Percentiles rank a stretch among this genome's conserved stretches.
phyloP scores from a whole-genome alignment of 2,888 invertebrate species.

The Scaptodrosophila latifasciaeformis region DNA sequence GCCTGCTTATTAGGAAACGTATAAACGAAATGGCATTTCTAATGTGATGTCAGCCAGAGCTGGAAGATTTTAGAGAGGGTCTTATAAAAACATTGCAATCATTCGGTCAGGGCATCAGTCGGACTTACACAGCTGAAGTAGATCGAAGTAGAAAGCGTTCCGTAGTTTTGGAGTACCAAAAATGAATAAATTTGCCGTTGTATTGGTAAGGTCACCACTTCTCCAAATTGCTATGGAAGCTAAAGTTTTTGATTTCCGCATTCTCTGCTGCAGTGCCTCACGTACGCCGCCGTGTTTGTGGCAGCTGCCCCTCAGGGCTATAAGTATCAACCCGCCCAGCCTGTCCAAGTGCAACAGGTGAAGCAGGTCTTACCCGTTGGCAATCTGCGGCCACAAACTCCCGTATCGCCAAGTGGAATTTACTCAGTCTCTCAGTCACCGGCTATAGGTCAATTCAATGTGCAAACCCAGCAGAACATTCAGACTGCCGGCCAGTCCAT shows the following conservation, averaged over 20 bases:
- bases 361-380: constrained; percentile 33
- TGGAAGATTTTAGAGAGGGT: constrained; percentile 8
- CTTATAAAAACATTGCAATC: constrained; percentile 55
- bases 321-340: constrained; percentile 48
- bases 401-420: constrained; percentile 49
- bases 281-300: constrained; percentile 32
- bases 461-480: constrained; percentile 19
- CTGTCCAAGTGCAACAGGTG: constrained; percentile 14
- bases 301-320: constrained; percentile 58
- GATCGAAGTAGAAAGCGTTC: constrained; percentile 18
- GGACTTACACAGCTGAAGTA: constrained; percentile 27
- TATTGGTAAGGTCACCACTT: constrained; percentile 50
- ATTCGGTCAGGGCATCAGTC: constrained; percentile 45
- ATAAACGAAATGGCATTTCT: constrained; percentile 30
- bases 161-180: constrained; percentile 29
- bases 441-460: constrained; percentile 30
- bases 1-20: constrained; percentile 35
- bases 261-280: constrained; percentile 42
- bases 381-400: constrained; percentile 54
- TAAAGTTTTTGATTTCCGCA: neutral
- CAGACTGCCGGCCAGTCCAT: neutral
- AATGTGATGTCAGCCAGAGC: constrained; percentile 16
- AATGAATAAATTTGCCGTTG: constrained; percentile 56
- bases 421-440: constrained; percentile 36
- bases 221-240: neutral